Evolutionary conservation across 2,888 invertebrate genomes (phyloP).

Genomic region (Unio delphinus): DNA sequence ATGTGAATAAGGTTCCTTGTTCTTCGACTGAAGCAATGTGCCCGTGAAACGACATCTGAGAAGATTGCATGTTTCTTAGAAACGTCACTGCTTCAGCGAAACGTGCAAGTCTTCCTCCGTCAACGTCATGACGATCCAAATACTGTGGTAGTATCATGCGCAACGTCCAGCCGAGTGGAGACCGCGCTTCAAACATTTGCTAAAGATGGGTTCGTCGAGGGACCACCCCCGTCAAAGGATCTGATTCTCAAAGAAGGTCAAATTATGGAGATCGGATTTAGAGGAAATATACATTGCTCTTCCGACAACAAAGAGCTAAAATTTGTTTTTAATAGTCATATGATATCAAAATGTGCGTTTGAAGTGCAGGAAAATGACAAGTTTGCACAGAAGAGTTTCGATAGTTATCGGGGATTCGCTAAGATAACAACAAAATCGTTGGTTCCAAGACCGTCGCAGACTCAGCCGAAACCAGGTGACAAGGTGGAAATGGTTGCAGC

Average conservation of each 20-base stretch:
- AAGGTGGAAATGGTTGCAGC: constrained; percentile 45
- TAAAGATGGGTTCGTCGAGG: constrained; percentile 58
- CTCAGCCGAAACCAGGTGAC: constrained; percentile 20
- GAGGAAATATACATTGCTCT: constrained; percentile 59
- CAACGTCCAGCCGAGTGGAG: constrained; percentile 39
- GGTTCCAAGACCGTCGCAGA: constrained; percentile 28
- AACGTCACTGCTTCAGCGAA: constrained; percentile 35
- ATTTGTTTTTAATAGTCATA: constrained; percentile 59
- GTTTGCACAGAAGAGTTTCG: constrained; percentile 65
- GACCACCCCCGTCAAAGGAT: constrained; percentile 53
- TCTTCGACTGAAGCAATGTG: constrained; percentile 46
- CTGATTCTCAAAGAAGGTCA: constrained; percentile 64
- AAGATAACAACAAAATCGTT: constrained; percentile 47
- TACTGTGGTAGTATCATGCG: constrained; percentile 49
- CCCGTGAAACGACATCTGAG: constrained; percentile 34
- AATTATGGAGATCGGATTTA: constrained; percentile 53
- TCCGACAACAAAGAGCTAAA: constrained; percentile 22
- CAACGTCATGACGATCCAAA: constrained; percentile 50
- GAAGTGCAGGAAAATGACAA: constrained; percentile 55
- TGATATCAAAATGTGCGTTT: constrained; percentile 48
- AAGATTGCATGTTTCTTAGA: constrained; percentile 50
- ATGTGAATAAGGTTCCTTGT: constrained; percentile 42
- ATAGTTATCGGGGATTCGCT: constrained; percentile 63
- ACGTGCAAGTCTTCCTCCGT: constrained; percentile 54
- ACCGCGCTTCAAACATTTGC: constrained; percentile 41